Evolutionary conservation across 2,113 vertebrate species (phyloP).

Genomic region (Ptilonorhynchus violaceus): DNA sequence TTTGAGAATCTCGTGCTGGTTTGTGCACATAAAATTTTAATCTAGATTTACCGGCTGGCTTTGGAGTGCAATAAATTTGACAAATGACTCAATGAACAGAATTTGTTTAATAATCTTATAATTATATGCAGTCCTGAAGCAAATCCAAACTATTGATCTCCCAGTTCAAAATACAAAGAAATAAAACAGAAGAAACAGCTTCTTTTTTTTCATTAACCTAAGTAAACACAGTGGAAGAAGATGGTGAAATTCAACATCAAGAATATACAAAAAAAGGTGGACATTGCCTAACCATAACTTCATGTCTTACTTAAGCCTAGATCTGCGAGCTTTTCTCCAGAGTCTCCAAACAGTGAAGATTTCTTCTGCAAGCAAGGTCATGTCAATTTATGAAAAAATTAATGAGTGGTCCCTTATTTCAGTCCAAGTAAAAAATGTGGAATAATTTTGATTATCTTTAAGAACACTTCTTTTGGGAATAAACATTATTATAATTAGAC

Average conservation of each 20-base stretch:
- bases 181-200: background rate
- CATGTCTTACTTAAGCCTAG: background rate
- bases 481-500: background rate
- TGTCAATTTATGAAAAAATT: background rate
- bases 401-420: background rate
- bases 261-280: background rate
- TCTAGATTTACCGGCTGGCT: background rate
- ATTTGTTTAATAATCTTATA: background rate
- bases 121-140: background rate
- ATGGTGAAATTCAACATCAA: background rate
- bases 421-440: background rate
- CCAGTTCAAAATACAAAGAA: background rate
- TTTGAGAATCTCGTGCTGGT: background rate
- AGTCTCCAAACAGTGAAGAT: background rate
- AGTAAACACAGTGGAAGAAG: background rate
- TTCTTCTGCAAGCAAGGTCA: background rate
- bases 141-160: background rate
- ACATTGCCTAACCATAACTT: background rate
- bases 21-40: background rate
- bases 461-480: background rate
- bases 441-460: background rate
- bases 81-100: background rate
- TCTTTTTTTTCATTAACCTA: background rate
- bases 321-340: background rate
- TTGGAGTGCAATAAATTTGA: background rate